Evolutionary conservation across 2,113 vertebrate genomes (phyloP), one percentile per base, ranked within the genome.

Genomic region (Argyrosomus japonicus): DNA sequence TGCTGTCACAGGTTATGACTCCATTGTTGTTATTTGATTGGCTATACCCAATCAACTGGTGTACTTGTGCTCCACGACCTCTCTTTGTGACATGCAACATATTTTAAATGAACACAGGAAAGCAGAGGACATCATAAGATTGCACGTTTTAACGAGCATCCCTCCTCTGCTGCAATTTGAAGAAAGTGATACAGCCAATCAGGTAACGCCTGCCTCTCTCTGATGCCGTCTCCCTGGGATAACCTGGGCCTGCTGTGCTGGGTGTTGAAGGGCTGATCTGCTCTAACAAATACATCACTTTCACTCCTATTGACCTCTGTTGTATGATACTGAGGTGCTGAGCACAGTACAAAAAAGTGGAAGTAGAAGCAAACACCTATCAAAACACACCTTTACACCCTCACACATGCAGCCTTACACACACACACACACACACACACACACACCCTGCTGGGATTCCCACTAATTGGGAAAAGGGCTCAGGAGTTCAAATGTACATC

Each of bases 401-500:
- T 19, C 68, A 43, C 50, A 36, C 57, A 50, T n/a, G 32, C 61
- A 56, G 40, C 7, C 56, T 43, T 18, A 70, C 10, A 58, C 68
- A 18, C 14, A 64, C 79, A 62, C 36, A 32, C 32, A 75, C 60
- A 17, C 27, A 77, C 17, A 36, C 21, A 43, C 43, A 48, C 64
- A 78, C 65, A 79, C 65, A 84, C 27, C 67, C 60, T 40, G 21
- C 53, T 53, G 58, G 57, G 54, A 21, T 11, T 84, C 36, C 51
- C 69, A 51, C 63, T 89, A 84, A 88, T 89, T 88, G 77, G 78
- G 70, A 62, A 76, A 78, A 68, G 32, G 68, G 80, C 68, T 77
- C 71, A 69, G 48, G 47, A 78, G 90, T 90, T 92, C 75, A 87
- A 77, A 87, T 71, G 69, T 50, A 70, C 71, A 81, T 45, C 40